Evolutionary conservation across 2,113 vertebrate species (phyloP).

Genomic region (Prochilodus magdalenae): DNA sequence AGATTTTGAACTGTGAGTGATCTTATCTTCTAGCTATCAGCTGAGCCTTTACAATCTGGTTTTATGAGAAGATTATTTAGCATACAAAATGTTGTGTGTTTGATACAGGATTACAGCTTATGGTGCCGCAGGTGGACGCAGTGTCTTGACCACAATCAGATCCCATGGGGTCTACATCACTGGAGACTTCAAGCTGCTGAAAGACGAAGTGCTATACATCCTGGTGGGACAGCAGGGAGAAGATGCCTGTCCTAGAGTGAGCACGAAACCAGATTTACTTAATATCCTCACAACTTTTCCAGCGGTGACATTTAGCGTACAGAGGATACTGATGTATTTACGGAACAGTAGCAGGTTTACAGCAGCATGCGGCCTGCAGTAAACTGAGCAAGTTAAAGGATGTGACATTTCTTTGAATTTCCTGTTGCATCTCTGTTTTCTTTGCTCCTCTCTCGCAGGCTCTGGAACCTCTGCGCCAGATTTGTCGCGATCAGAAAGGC

Average conservation of each 20-base stretch:
- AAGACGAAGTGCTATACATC: slow-evolving; percentile 86
- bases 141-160: slow-evolving; percentile 85
- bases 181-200: slow-evolving; percentile 90
- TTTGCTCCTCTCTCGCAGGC: slow-evolving; percentile 69
- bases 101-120: slow-evolving; percentile 88
- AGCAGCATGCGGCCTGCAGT: background rate
- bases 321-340: background rate
- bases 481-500: slow-evolving; percentile 89
- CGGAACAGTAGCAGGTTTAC: background rate
- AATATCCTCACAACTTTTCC: background rate
- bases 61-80: too few relatives aligned
- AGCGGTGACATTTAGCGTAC: background rate
- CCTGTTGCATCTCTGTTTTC: background rate
- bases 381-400: background rate
- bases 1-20: too few relatives aligned
- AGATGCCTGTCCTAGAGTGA: slow-evolving; percentile 94
- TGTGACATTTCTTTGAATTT: background rate
- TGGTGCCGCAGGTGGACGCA: slow-evolving; percentile 93
- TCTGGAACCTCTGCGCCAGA: slow-evolving; percentile 83
- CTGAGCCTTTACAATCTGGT: too few relatives aligned
- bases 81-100: background rate
- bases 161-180: slow-evolving; percentile 89
- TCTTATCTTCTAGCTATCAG: too few relatives aligned
- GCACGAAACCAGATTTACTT: slow-evolving; percentile 56
- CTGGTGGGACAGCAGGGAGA: slow-evolving; percentile 96